Percentiles rank a stretch among this genome's conserved stretches.
Conservation (phyloP, 1,140 invertebrate species). For the Drepana arcuata region DNA sequence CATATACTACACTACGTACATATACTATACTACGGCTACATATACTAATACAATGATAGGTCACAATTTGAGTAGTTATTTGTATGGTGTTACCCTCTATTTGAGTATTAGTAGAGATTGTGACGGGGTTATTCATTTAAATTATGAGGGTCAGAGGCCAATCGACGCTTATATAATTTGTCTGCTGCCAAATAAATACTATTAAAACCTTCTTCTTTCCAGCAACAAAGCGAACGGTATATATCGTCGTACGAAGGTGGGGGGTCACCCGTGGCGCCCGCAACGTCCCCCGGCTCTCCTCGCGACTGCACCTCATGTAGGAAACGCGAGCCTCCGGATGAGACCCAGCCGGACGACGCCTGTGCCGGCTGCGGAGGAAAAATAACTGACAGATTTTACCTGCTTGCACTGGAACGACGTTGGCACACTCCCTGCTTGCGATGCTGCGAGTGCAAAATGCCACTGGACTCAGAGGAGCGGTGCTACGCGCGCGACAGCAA, state of each 20-base stretch:
- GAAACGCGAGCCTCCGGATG: constrained; percentile 65
- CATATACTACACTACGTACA: no score
- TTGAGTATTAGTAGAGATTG: no score
- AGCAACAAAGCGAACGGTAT: constrained; percentile 76
- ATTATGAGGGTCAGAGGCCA: no score
- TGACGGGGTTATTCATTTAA: no score
- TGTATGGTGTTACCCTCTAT: no score
- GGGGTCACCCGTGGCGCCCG: constrained; percentile 79
- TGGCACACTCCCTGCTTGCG: constrained; percentile 95
- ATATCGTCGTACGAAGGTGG: constrained; percentile 79
- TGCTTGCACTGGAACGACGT: constrained; percentile 91
- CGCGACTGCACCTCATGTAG: constrained; percentile 63
- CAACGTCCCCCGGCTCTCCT: constrained; percentile 71
- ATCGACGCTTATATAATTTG: no score
- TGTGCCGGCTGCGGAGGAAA: constrained; percentile 89
- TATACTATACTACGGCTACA: no score
- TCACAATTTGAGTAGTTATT: no score
- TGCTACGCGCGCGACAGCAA: constrained; percentile 95
- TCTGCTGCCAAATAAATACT: no score
- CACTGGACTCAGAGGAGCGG: constrained; percentile 91
- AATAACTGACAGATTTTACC: constrained; percentile 92
- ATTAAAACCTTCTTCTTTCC: no score
- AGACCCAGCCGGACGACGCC: constrained; percentile 68
- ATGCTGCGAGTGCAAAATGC: constrained; percentile 92
- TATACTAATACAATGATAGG: no score